phyloP scores from a whole-genome alignment of 1,140 invertebrate species.

The Pseudomyrmex concolor region DNA sequence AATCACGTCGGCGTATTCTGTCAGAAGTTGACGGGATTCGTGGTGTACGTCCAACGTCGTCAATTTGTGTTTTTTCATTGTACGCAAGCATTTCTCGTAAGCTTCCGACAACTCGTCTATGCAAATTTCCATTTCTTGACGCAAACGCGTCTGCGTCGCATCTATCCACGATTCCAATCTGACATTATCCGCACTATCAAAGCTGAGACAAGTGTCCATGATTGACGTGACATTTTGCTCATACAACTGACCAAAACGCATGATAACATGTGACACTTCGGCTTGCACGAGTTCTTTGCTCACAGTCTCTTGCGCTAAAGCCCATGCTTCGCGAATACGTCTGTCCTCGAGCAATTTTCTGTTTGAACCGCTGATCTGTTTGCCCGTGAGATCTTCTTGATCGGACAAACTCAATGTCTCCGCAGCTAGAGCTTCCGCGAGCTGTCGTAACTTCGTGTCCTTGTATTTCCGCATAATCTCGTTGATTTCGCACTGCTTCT shows the following conservation, averaged over 20 bases:
- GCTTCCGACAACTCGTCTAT: slow-evolving; percentile 88
- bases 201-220: slow-evolving; percentile 84
- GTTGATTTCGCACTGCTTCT: slow-evolving; percentile 87
- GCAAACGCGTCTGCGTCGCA: slow-evolving; percentile 88
- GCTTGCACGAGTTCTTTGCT: slow-evolving; percentile 90
- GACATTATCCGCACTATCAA: slow-evolving; percentile 87
- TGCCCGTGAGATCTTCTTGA: slow-evolving; percentile 71
- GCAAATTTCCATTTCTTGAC: slow-evolving; percentile 89
- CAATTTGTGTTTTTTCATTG: slow-evolving; percentile 84
- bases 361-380: slow-evolving; percentile 78
- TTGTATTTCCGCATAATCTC: slow-evolving; percentile 88
- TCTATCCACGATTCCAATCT: slow-evolving; percentile 89
- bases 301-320: slow-evolving; percentile 88
- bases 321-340: slow-evolving; percentile 88
- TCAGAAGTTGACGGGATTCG: slow-evolving; percentile 86
- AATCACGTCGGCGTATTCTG: slow-evolving; percentile 90
- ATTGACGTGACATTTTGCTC: slow-evolving; percentile 85
- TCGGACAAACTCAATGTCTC: slow-evolving; percentile 87
- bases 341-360: slow-evolving; percentile 82
- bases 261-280: slow-evolving; percentile 90
- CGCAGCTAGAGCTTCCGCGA: slow-evolving; percentile 88
- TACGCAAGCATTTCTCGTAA: slow-evolving; percentile 87
- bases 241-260: slow-evolving; percentile 88
- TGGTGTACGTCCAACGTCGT: slow-evolving; percentile 79
- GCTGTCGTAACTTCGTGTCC: slow-evolving; percentile 88